phyloP scores from a whole-genome alignment of 1,140 invertebrate species.

The Bombus waltoni region DNA sequence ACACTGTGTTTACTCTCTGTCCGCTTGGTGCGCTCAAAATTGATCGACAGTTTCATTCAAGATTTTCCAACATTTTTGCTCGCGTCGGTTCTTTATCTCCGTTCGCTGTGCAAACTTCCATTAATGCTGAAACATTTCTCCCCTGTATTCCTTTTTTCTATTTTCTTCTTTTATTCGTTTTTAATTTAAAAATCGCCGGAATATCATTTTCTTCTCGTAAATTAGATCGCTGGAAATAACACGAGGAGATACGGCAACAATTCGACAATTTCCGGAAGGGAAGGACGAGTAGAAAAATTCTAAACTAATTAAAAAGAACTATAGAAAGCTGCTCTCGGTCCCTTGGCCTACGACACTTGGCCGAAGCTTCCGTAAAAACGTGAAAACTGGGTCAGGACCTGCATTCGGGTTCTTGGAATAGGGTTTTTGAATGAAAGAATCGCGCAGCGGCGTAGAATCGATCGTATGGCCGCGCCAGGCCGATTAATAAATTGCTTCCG shows the following conservation, averaged over 20 bases:
- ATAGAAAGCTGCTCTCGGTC: too few species aligned
- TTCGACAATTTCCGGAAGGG: too few species aligned
- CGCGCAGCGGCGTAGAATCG: slow-evolving; percentile 54
- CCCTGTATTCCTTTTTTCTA: not conserved
- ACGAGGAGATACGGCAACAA: too few species aligned
- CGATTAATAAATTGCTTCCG: slow-evolving; percentile 72
- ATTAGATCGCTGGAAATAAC: too few species aligned
- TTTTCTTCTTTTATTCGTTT: not conserved
- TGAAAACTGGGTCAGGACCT: not conserved
- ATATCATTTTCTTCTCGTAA: too few species aligned
- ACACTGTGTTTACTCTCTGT: not conserved
- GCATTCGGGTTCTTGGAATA: not conserved
- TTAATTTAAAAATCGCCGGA: not conserved
- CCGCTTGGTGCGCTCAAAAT: not conserved
- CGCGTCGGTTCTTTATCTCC: not conserved
- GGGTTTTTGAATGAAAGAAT: slow-evolving; percentile 35
- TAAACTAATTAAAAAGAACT: too few species aligned
- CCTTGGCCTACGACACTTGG: not conserved
- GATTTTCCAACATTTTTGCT: not conserved
- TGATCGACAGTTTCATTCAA: not conserved
- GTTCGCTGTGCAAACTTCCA: not conserved
- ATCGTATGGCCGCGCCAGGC: slow-evolving; percentile 53
- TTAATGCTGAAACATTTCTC: not conserved
- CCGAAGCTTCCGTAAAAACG: not conserved
- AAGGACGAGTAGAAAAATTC: too few species aligned